phyloP scores from a whole-genome alignment of 2,113 vertebrate genomes.

The Alectura lathami region DNA sequence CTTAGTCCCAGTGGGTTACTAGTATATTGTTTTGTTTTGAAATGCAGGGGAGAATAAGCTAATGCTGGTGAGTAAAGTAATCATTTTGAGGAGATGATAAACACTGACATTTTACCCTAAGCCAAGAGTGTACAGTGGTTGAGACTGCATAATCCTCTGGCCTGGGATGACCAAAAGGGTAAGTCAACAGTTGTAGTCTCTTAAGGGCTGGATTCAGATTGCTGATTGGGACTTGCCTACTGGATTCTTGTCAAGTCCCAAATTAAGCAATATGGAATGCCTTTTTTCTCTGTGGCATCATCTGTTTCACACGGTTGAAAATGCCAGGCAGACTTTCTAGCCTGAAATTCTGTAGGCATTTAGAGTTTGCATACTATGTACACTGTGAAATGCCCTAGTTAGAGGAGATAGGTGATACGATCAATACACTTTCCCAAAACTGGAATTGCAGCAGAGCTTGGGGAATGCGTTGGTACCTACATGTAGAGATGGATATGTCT shows the following conservation, averaged over 20 bases:
- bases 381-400: background rate
- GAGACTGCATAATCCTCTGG: slow-evolving; percentile 48
- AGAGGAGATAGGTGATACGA: background rate
- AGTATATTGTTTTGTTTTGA: slow-evolving; percentile 57
- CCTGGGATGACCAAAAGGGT: slow-evolving; percentile 60
- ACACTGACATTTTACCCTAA: slow-evolving; percentile 52
- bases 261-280: background rate
- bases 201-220: slow-evolving; percentile 12
- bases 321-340: background rate
- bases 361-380: background rate
- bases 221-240: background rate
- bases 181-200: slow-evolving; percentile 52
- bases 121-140: slow-evolving; percentile 41
- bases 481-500: background rate
- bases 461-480: background rate
- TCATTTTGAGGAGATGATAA: slow-evolving; percentile 60
- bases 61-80: slow-evolving; percentile 61
- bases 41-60: slow-evolving; percentile 60
- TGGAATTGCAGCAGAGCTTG: background rate
- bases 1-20: slow-evolving; percentile 29
- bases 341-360: background rate
- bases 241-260: background rate
- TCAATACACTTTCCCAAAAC: background rate
- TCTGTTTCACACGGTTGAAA: background rate
- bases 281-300: background rate